Evolutionary conservation across 2,113 vertebrate species (phyloP).

Genomic region (Taurulus bubalis): DNA sequence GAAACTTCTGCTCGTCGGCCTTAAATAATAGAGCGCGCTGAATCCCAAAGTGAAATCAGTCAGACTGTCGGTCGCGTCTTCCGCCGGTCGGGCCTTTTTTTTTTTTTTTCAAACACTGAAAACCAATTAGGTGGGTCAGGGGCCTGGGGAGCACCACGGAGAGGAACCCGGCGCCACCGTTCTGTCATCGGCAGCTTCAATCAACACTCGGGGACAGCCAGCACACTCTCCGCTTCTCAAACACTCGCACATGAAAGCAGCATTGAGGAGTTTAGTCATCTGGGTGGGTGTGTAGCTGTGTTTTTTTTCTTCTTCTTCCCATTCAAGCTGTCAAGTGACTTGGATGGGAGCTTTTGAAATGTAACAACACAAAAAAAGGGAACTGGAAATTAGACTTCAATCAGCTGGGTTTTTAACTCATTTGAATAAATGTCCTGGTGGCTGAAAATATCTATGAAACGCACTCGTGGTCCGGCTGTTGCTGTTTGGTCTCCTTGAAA

Average conservation of each 20-base stretch:
- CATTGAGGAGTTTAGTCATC: slow-evolving; percentile 39
- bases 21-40: slow-evolving; percentile 62
- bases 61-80: slow-evolving; percentile 55
- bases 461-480: background rate
- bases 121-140: slow-evolving; percentile 74
- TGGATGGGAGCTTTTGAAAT: slow-evolving; percentile 44
- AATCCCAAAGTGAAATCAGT: slow-evolving; percentile 60
- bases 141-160: slow-evolving; percentile 53
- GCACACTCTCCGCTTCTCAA: slow-evolving; percentile 41
- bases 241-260: slow-evolving; percentile 44
- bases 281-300: slow-evolving; percentile 20
- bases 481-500: slow-evolving; percentile 30
- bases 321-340: slow-evolving; percentile 60
- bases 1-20: slow-evolving; percentile 60
- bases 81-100: slow-evolving; percentile 53
- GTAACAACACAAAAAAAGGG: slow-evolving; percentile 36
- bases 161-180: slow-evolving; percentile 38
- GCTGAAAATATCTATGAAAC: background rate
- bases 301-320: slow-evolving; percentile 40
- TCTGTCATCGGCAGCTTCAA: slow-evolving; percentile 66
- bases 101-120: slow-evolving; percentile 58
- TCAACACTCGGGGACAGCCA: slow-evolving; percentile 45
- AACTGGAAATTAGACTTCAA: slow-evolving; percentile 51
- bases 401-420: slow-evolving; percentile 29
- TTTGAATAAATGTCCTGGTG: slow-evolving; percentile 32